Percentiles rank a stretch among this genome's conserved stretches.
phyloP scores from a whole-genome alignment of 2,113 vertebrate species.

The Barbus barbus region DNA sequence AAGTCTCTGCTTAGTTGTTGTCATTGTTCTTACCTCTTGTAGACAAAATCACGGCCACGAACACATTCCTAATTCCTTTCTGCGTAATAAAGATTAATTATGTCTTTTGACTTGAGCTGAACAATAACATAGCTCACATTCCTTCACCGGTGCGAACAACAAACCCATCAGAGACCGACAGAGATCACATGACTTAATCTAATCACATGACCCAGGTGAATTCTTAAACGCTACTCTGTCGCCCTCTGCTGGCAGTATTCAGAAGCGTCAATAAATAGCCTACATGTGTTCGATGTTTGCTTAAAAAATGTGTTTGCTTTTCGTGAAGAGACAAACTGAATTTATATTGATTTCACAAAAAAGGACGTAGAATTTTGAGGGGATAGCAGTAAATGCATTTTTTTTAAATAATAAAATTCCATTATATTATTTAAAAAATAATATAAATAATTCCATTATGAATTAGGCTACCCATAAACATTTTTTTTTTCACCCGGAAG shows the following conservation, averaged over 20 bases:
- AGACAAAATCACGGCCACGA: not conserved
- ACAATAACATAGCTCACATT: not conserved
- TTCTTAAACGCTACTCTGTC: no score
- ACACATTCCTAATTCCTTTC: not conserved
- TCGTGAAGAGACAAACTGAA: no score
- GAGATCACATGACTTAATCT: constrained; percentile 46
- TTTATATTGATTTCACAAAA: no score
- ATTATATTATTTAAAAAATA: no score
- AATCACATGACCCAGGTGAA: constrained; percentile 59
- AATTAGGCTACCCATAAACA: not conserved
- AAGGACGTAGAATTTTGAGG: not conserved
- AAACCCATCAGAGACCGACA: fast-evolving
- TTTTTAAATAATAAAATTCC: no score
- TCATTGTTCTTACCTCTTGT: constrained; percentile 22
- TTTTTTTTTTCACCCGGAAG: no score
- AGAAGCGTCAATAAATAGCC: not conserved
- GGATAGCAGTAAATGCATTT: not conserved
- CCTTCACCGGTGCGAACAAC: not conserved
- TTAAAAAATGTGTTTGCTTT: no score
- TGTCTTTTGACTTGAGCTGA: not conserved
- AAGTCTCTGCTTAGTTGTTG: not conserved
- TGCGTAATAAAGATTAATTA: not conserved
- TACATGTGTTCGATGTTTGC: no score
- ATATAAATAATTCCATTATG: no score
- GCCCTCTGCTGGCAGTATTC: not conserved